phyloP scores from a whole-genome alignment of 2,113 vertebrate species.

The Pipra filicauda region DNA sequence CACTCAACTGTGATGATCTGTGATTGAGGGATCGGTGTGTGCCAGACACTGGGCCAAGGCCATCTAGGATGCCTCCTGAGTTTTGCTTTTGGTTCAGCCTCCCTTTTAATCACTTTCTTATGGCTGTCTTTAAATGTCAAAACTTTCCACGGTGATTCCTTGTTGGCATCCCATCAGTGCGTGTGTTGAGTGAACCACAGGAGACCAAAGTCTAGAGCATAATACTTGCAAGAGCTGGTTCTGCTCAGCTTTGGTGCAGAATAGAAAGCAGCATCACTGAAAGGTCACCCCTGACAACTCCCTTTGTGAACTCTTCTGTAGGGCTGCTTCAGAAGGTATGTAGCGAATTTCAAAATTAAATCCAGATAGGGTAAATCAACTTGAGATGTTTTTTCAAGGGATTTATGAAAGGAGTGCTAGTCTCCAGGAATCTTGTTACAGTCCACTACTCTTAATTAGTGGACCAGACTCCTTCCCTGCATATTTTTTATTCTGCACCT shows the following conservation, averaged over 20 bases:
- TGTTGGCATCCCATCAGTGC: background rate
- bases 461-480: background rate
- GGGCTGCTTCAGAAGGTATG: background rate
- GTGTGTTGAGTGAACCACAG: background rate
- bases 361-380: background rate
- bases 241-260: background rate
- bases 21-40: background rate
- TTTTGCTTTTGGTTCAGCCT: background rate
- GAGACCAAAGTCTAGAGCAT: background rate
- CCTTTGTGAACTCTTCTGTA: background rate
- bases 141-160: background rate
- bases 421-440: background rate
- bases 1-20: background rate
- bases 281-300: background rate
- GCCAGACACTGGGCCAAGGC: background rate
- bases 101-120: background rate
- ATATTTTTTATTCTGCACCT: background rate
- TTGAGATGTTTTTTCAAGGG: background rate
- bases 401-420: background rate
- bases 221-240: background rate
- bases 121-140: background rate
- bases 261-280: background rate
- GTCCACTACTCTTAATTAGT: background rate
- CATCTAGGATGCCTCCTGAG: background rate
- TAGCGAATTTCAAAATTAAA: background rate